A percentile compares a stretch with the other conserved stretches of the same genome.
Evolutionary conservation across 2,888 invertebrate species (phyloP).

Genomic region (Parapristionchus giblindavisi): DNA sequence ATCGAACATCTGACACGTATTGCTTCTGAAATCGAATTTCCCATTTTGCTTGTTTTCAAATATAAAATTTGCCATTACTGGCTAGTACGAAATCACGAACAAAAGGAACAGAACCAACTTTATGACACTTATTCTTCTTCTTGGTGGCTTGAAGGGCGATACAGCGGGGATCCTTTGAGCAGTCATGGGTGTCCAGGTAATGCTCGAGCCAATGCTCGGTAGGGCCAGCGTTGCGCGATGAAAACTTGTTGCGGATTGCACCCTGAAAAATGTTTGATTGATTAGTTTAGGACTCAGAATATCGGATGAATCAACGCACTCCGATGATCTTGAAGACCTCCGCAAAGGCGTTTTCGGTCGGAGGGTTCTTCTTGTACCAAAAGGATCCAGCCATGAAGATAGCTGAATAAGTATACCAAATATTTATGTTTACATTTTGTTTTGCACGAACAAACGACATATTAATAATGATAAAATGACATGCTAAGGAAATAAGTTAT

Average conservation of each 20-base stretch:
- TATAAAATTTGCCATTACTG: no score
- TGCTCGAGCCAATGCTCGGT: conserved; percentile 64
- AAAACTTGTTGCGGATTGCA: conserved; percentile 56
- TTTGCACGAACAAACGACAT: no score
- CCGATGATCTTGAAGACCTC: conserved; percentile 81
- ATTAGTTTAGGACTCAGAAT: neutral
- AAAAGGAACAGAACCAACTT: no score
- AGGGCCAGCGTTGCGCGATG: conserved; percentile 35
- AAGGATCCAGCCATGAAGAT: conserved; percentile 84
- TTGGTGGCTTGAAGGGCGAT: conserved; percentile 40
- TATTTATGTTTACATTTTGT: neutral
- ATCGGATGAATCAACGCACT: conserved; percentile 75
- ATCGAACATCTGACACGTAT: conserved; percentile 63
- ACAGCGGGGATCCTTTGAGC: conserved; percentile 56
- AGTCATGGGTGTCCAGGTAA: conserved; percentile 56
- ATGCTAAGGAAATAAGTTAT: no score
- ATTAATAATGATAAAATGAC: no score
- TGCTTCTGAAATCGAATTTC: conserved; percentile 41
- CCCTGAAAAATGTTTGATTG: conserved; percentile 40
- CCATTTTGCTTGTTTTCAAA: no score
- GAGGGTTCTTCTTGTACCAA: conserved; percentile 81
- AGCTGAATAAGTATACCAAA: conserved; percentile 65
- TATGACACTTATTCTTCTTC: conserved; percentile 52
- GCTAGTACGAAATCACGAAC: neutral
- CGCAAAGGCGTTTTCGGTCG: conserved; percentile 85